These are phyloP conservation scores for Eremophila alpestris DNA, from an alignment of 2,797 vertebrate genomes.

Conservation along the genomic window DNA sequence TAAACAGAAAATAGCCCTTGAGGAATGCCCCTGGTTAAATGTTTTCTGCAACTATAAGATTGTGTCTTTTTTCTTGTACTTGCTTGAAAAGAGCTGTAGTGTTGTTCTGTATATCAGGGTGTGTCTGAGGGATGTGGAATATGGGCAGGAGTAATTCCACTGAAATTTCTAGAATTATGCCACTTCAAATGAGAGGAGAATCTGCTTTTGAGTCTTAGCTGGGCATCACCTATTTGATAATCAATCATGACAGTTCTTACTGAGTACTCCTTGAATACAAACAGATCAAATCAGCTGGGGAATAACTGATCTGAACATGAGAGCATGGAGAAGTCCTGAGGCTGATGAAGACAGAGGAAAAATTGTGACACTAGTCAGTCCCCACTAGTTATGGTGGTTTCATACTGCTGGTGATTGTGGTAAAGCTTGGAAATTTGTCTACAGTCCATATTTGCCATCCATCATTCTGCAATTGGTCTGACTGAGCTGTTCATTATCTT, in stretches of 20 bases:
- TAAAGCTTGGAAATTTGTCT: background rate
- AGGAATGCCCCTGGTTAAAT: background rate
- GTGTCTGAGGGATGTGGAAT: background rate
- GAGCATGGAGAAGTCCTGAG: background rate
- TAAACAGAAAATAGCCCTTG: background rate
- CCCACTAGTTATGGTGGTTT: background rate
- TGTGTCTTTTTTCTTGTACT: background rate
- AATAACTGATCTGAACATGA: background rate
- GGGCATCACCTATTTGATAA: background rate
- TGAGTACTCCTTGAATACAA: background rate
- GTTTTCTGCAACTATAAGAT: background rate
- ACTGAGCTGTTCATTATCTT: background rate
- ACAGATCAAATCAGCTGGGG: background rate
- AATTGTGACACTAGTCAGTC: background rate
- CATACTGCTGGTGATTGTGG: background rate
- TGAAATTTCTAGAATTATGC: background rate
- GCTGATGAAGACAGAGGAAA: background rate
- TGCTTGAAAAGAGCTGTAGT: background rate
- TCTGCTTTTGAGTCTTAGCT: background rate
- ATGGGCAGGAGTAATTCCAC: background rate
- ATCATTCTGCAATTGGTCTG: fast-evolving
- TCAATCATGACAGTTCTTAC: background rate
- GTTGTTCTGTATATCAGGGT: background rate
- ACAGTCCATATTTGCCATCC: background rate
- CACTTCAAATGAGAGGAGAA: background rate